Conservation (phyloP, 2,888 invertebrate genomes). For the Halictus ligatus region DNA sequence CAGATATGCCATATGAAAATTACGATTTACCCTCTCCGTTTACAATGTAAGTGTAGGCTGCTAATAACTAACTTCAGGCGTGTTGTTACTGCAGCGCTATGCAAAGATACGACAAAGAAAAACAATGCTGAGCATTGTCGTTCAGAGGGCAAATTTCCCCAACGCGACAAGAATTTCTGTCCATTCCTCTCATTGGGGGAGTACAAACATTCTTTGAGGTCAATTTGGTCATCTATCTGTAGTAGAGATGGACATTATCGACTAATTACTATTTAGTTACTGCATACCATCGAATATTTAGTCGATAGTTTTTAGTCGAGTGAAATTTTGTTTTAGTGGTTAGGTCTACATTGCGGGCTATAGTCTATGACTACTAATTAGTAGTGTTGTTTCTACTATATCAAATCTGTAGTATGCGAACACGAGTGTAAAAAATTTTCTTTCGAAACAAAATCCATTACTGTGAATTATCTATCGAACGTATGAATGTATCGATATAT, state of each 20-base stretch:
- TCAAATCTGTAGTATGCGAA: background rate
- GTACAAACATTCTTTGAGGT: background rate
- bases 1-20: slow-evolving; percentile 36
- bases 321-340: too few species aligned
- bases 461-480: background rate
- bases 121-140: background rate
- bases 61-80: slow-evolving; percentile 41
- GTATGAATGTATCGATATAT: background rate
- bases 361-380: too few species aligned
- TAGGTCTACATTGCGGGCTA: too few species aligned
- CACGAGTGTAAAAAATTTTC: background rate
- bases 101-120: background rate
- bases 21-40: slow-evolving; percentile 36
- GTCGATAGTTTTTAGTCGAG: too few species aligned
- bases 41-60: slow-evolving; percentile 13
- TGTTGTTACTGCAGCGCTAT: slow-evolving; percentile 31
- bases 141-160: background rate
- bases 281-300: too few species aligned
- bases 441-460: background rate
- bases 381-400: too few species aligned
- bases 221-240: background rate
- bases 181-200: background rate
- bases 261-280: too few species aligned
- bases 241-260: too few species aligned
- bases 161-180: background rate